Evolutionary conservation across 2,888 invertebrate genomes (phyloP).

Genomic region (Ecliptopera silaceata): DNA sequence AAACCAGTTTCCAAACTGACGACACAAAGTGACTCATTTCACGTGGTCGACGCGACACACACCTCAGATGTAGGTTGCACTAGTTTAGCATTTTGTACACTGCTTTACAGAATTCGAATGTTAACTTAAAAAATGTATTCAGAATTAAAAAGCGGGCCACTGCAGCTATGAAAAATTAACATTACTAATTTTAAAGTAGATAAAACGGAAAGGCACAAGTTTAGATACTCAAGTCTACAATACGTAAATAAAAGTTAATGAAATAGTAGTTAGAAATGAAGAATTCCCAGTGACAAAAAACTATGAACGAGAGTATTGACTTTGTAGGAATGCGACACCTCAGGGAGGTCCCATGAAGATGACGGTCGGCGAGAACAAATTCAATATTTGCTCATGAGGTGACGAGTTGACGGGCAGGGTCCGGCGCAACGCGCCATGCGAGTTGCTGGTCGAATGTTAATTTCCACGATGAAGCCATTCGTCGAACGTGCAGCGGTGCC

Average conservation of each 20-base stretch:
- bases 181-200: too few relatives aligned
- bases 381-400: slow-evolving; percentile 72
- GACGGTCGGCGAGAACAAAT: slow-evolving; percentile 38
- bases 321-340: slow-evolving; percentile 63
- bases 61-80: slow-evolving; percentile 6
- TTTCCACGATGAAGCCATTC: slow-evolving; percentile 78
- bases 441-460: slow-evolving; percentile 77
- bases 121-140: not conserved
- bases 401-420: slow-evolving; percentile 37
- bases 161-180: too few relatives aligned
- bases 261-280: slow-evolving; percentile 38
- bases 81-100: not conserved
- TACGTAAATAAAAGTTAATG: slow-evolving; percentile 46
- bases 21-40: slow-evolving; percentile 34
- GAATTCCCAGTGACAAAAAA: slow-evolving; percentile 46
- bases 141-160: not conserved
- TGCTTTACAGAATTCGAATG: not conserved
- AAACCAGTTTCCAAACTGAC: slow-evolving; percentile 33
- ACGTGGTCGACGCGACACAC: slow-evolving; percentile 15
- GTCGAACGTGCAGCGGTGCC: slow-evolving; percentile 66
- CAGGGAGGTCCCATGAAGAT: slow-evolving; percentile 65
- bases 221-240: too few relatives aligned
- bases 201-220: too few relatives aligned
- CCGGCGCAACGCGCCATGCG: slow-evolving; percentile 35
- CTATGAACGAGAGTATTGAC: slow-evolving; percentile 48